Conservation (phyloP, 2,113 vertebrate species). For the Chaetorhynchus papuensis region DNA sequence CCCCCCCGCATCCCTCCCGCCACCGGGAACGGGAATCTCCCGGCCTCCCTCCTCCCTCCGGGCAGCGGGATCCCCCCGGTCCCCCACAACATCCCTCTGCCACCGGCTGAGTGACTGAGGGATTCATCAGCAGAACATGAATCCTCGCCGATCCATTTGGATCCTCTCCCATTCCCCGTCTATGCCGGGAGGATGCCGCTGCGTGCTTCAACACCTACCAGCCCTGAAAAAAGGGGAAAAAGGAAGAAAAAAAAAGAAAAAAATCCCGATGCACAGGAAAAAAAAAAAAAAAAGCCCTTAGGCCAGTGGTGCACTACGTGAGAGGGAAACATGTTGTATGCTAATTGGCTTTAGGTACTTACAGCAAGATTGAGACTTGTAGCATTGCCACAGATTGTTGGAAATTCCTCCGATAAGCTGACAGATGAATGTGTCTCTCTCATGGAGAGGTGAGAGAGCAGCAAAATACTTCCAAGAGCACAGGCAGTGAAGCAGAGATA, state of each 20-base stretch:
- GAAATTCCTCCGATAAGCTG: constrained; percentile 59
- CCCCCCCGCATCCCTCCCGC: background rate
- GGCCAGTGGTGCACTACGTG: constrained; percentile 7
- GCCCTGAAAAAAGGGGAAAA: background rate
- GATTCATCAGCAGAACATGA: background rate
- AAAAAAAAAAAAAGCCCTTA: background rate
- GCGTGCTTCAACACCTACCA: background rate
- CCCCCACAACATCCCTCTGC: background rate
- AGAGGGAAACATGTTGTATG: constrained; percentile 40
- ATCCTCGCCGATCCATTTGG: background rate
- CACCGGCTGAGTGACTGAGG: rapidly evolving
- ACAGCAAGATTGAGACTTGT: constrained; percentile 48
- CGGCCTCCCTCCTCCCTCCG: background rate
- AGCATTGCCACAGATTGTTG: constrained; percentile 22
- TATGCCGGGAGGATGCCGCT: background rate
- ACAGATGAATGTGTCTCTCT: constrained; percentile 55
- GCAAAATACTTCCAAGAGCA: constrained; percentile 37
- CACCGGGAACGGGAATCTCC: background rate
- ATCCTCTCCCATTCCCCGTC: background rate
- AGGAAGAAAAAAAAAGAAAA: background rate
- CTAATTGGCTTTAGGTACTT: constrained; percentile 59
- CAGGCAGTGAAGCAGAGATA: constrained; percentile 10
- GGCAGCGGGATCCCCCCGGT: background rate
- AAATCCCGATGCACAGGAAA: background rate
- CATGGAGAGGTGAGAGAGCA: constrained; percentile 46